Percentiles rank a stretch among this genome's conserved stretches.
Conservation (phyloP, 2,113 vertebrate species). For the Aptenodytes forsteri region DNA sequence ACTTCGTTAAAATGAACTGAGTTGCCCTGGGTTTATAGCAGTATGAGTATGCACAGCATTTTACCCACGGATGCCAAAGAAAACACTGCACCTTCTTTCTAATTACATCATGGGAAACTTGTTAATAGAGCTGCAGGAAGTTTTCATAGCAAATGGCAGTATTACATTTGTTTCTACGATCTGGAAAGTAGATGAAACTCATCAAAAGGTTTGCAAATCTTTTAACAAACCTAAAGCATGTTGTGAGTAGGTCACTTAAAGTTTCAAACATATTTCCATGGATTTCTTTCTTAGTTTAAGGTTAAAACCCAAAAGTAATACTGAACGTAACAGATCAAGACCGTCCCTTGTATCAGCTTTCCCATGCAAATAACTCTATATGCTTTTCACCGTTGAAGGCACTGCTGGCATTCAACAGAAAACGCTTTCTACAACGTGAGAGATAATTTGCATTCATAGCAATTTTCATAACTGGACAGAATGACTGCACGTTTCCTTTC, state of each 20-base stretch:
- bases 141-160: neutral
- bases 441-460: slow-evolving; percentile 23
- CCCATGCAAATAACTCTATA: neutral
- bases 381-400: neutral
- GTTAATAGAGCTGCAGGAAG: slow-evolving; percentile 18
- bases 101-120: slow-evolving; percentile 49
- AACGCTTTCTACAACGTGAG: neutral
- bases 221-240: neutral
- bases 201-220: neutral
- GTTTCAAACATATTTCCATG: neutral
- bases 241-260: neutral
- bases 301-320: neutral
- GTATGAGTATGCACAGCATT: slow-evolving; percentile 22
- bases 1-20: slow-evolving; percentile 35
- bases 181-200: neutral
- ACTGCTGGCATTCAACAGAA: neutral
- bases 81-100: slow-evolving; percentile 48
- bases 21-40: slow-evolving; percentile 30
- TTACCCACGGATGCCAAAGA: neutral
- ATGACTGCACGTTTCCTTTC: neutral
- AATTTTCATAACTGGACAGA: slow-evolving; percentile 18
- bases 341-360: neutral
- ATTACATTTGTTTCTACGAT: neutral
- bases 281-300: neutral
- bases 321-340: neutral